Evolutionary conservation across 1,140 invertebrate species (phyloP).

Genomic region (Brachionus sp.): DNA sequence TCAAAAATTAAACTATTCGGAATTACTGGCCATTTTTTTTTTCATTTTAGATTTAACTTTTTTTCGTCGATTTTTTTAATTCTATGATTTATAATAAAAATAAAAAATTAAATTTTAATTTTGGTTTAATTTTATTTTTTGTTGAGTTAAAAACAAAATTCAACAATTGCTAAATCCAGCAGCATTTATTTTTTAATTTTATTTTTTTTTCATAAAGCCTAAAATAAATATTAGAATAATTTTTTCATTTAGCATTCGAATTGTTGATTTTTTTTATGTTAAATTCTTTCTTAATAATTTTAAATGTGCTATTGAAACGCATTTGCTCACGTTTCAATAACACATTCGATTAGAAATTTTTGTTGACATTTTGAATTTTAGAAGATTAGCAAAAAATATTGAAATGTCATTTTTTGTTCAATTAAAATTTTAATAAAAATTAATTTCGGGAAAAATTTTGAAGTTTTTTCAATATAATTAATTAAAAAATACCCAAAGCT

Average conservation of each 20-base stretch:
- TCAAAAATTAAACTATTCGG: not conserved
- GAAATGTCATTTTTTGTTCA: too few relatives aligned
- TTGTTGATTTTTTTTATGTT: not conserved
- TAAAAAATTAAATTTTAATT: not conserved
- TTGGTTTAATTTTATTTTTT: not conserved
- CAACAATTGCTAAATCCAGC: not conserved
- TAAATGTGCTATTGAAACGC: not conserved
- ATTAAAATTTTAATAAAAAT: too few relatives aligned
- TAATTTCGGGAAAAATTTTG: too few relatives aligned
- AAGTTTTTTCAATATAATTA: too few relatives aligned
- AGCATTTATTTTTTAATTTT: too few relatives aligned
- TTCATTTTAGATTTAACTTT: not conserved
- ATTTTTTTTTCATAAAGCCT: not conserved
- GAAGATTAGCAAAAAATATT: not conserved
- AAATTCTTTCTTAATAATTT: not conserved
- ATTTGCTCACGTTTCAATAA: not conserved
- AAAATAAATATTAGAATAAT: not conserved
- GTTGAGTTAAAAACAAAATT: not conserved
- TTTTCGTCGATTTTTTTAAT: not conserved
- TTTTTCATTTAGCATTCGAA: not conserved
- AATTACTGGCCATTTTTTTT: not conserved
- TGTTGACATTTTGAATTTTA: not conserved
- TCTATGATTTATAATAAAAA: conserved; percentile 7
- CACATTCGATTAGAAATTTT: not conserved
- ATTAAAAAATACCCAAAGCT: too few relatives aligned